These are phyloP conservation scores for Acanthoscelides obtectus DNA, from an alignment of 2,888 invertebrate genomes.

Conservation along the genomic window DNA sequence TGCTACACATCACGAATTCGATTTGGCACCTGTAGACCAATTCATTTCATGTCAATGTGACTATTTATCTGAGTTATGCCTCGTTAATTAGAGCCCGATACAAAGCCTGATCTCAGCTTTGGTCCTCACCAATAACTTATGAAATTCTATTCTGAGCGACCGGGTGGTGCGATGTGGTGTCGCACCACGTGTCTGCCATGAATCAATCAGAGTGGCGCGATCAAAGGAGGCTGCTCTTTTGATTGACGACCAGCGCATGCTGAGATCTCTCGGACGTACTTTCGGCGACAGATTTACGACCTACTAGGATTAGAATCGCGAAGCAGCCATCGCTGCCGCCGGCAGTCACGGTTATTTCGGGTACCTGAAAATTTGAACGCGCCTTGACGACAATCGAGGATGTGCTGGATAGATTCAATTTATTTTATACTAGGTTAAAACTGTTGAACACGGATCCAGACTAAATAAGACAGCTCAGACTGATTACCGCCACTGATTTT, in stretches of 20 bases:
- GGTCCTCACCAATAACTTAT: not conserved
- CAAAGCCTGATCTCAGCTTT: not conserved
- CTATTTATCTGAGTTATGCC: not conserved
- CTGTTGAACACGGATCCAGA: too few species aligned
- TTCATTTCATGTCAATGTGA: not conserved
- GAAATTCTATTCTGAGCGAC: conserved; percentile 11
- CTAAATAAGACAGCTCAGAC: too few species aligned
- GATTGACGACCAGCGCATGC: conserved; percentile 42
- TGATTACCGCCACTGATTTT: too few species aligned
- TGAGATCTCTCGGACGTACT: conserved; percentile 10
- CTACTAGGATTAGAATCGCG: conserved; percentile 28
- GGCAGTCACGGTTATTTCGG: not conserved
- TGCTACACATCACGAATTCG: not conserved
- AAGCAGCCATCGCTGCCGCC: conserved; percentile 20
- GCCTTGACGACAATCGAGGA: not conserved
- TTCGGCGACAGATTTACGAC: conserved; percentile 29
- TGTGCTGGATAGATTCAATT: not conserved
- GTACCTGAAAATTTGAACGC: not conserved
- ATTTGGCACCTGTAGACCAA: not conserved
- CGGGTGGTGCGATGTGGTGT: conserved; percentile 1
- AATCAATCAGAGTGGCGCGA: conserved; percentile 44
- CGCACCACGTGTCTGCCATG: conserved; percentile 44
- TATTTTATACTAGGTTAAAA: not conserved
- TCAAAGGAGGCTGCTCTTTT: conserved; percentile 36
- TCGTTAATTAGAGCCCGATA: not conserved